phyloP scores from a whole-genome alignment of 1,140 invertebrate species.

The Brachionus plicatilis region DNA sequence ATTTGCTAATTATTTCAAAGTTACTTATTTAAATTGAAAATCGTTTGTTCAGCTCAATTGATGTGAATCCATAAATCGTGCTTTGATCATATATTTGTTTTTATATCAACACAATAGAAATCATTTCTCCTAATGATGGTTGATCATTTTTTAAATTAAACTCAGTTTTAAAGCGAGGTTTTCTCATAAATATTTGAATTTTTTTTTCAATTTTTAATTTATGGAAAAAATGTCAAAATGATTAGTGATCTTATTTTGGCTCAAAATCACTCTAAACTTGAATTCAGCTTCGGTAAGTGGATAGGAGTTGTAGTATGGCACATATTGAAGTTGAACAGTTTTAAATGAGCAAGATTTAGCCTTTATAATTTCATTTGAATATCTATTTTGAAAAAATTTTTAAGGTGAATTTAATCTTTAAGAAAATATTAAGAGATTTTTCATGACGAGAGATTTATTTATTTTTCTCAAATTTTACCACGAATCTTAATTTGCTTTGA shows the following conservation, averaged over 20 bases:
- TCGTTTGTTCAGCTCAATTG: background rate
- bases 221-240: background rate
- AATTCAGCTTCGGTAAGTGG: background rate
- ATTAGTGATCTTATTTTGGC: background rate
- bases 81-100: background rate
- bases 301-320: background rate
- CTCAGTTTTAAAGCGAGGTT: background rate
- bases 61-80: background rate
- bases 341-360: background rate
- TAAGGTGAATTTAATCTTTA: background rate
- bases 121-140: background rate
- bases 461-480: background rate
- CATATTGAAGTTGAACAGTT: background rate
- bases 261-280: background rate
- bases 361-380: background rate
- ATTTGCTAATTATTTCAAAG: background rate
- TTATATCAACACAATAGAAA: background rate
- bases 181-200: background rate
- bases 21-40: background rate
- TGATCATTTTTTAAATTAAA: background rate
- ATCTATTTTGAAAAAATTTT: background rate
- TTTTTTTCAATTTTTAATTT: background rate
- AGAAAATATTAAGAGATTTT: background rate
- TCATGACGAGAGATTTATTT: background rate
- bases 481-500: background rate